Conservation (phyloP, 1,140 invertebrate genomes). For the Scaptomyza montana region DNA sequence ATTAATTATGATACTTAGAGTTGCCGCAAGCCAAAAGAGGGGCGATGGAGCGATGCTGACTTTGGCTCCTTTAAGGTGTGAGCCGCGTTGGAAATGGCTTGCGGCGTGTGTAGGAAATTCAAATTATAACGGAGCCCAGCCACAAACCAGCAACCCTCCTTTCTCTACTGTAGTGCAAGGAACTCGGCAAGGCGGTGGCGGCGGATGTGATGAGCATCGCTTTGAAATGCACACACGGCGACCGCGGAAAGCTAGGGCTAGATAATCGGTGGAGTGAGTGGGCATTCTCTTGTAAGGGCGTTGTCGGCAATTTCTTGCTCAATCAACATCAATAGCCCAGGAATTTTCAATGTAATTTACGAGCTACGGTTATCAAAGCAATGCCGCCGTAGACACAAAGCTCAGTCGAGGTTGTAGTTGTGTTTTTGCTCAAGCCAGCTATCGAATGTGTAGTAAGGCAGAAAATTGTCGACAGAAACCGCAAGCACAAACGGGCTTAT, state of each 20-base stretch:
- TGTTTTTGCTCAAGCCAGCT: conserved; percentile 63
- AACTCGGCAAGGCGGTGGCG: background rate
- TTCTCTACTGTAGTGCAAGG: too few relatives aligned
- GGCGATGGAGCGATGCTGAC: background rate
- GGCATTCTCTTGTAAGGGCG: conserved; percentile 46
- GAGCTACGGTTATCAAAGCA: conserved; percentile 50
- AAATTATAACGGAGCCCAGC: conserved; percentile 58
- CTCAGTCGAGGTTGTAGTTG: background rate
- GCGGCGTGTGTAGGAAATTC: conserved; percentile 66
- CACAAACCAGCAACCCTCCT: conserved; percentile 28
- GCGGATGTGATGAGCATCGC: conserved; percentile 60
- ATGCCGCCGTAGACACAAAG: conserved; percentile 27
- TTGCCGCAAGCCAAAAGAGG: conserved; percentile 15
- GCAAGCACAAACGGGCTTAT: conserved; percentile 42
- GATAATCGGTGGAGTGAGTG: background rate
- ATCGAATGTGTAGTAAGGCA: conserved; percentile 73
- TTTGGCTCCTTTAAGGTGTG: conserved; percentile 9
- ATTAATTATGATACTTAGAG: conserved; percentile 76
- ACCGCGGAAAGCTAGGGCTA: conserved; percentile 15
- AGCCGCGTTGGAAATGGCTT: conserved; percentile 26
- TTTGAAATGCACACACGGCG: conserved; percentile 46
- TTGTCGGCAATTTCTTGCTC: conserved; percentile 79
- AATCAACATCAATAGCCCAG: conserved; percentile 81
- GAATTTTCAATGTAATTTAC: conserved; percentile 82
- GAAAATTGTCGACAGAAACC: conserved; percentile 76